phyloP scores from a whole-genome alignment of 2,113 vertebrate genomes.

The Cygnus atratus region DNA sequence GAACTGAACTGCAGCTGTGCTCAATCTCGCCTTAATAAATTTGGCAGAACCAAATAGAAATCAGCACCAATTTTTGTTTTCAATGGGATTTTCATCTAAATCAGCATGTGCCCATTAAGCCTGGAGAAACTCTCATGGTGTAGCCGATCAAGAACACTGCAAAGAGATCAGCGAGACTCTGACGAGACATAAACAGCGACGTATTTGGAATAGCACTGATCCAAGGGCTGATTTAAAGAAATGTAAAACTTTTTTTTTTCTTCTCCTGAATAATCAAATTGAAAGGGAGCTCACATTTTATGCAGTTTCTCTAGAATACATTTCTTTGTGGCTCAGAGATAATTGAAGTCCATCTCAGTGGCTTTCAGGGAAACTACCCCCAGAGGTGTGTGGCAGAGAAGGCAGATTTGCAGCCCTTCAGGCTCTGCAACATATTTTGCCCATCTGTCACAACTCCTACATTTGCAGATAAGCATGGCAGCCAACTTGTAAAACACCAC shows the following conservation, averaged over 20 bases:
- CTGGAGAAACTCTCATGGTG: background rate
- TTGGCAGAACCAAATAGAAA: background rate
- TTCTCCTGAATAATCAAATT: background rate
- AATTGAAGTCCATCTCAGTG: background rate
- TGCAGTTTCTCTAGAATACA: background rate
- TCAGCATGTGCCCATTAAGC: background rate
- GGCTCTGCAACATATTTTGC: background rate
- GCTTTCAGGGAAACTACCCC: background rate
- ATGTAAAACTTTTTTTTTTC: background rate
- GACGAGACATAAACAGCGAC: rapidly evolving
- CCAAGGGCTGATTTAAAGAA: background rate
- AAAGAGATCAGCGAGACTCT: background rate
- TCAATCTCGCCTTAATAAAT: background rate
- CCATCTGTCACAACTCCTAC: background rate
- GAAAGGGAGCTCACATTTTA: background rate
- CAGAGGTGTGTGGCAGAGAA: background rate
- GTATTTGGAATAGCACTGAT: background rate
- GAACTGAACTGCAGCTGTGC: background rate
- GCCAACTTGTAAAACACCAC: background rate
- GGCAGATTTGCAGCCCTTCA: background rate
- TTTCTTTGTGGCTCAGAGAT: background rate
- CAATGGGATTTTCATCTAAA: background rate
- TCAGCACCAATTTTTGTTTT: background rate
- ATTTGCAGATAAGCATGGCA: background rate
- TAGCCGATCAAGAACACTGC: background rate